Evolutionary conservation across 2,888 invertebrate species (phyloP), one percentile per base, ranked within the genome.

Genomic region (Drosophila antonietae): DNA sequence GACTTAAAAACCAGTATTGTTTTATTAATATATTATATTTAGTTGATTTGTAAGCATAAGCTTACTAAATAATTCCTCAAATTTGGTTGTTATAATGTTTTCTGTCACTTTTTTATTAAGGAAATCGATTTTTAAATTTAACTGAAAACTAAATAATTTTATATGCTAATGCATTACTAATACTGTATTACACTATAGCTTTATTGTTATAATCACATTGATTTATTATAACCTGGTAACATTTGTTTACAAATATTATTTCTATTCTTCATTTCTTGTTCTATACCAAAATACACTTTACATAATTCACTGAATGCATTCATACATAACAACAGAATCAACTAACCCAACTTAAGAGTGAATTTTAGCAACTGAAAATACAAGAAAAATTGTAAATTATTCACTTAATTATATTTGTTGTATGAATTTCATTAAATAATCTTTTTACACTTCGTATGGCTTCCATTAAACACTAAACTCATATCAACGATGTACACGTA

Each of bases 271-370:
- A 52, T 43, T 14, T 14, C n/a, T 71, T 33, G 52, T 33, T 33
- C 47, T 61, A 46, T 64, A 61, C 41, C 31, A 67, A 76, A 62
- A 63, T 62, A 78, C 62, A 86, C 80, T 89, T 85, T 85, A 89
- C 72, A 85, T 85, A 85, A 85, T 88, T 89, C 85, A 75, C 73
- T 72, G 74, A 72, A 55, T 68, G 57, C 52, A 61, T 72, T 62
- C 61, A 62, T 68, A 68, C 46, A 12, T 44, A 41, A 53, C 43
- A 72, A 62, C 37, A 55, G 52, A 63, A 39, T 37, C 43, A 55
- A 65, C 31, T 39, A 66, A 39, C 49, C 59, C 33, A 57, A 61
- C 35, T 46, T 23, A 41, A 49, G 20, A 35, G 23, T 6, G 47
- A 56, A 65, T 65, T 70, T 83, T 68, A 55, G 68, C 63, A 68